phyloP scores from a whole-genome alignment of 2,113 vertebrate genomes.

The Smithornis capensis region DNA sequence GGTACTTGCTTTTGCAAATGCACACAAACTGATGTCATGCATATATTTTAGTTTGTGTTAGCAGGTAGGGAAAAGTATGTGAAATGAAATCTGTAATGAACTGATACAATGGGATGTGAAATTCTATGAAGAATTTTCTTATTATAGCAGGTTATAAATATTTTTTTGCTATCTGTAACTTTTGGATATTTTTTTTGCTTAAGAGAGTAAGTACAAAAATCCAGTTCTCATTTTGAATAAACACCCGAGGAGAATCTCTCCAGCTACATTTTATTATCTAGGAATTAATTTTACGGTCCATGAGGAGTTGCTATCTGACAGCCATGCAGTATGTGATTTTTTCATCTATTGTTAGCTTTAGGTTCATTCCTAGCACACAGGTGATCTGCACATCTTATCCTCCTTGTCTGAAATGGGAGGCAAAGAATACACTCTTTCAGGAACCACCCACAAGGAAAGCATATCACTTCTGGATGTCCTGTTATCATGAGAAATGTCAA shows the following conservation, averaged over 20 bases:
- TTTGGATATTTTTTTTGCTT: constrained; percentile 10
- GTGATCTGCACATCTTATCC: not conserved
- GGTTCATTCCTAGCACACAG: not conserved
- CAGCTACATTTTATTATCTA: not conserved
- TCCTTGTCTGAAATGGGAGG: not conserved
- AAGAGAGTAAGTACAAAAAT: not conserved
- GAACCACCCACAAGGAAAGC: not conserved
- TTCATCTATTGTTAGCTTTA: not conserved
- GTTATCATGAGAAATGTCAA: not conserved
- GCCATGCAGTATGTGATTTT: not conserved
- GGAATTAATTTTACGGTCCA: not conserved
- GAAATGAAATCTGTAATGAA: constrained; percentile 31
- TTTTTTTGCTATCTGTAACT: constrained; percentile 46
- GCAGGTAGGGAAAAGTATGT: constrained; percentile 31
- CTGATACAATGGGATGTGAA: constrained; percentile 44
- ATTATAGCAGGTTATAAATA: constrained; percentile 58
- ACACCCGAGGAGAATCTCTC: not conserved
- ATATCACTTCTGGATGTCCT: not conserved
- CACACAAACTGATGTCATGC: constrained; percentile 51
- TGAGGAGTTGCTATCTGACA: not conserved
- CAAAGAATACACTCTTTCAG: not conserved
- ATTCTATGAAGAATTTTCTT: constrained; percentile 56
- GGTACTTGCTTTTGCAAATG: constrained; percentile 21
- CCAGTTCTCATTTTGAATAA: constrained; percentile 9
- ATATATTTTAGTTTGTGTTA: constrained; percentile 54